Conservation (phyloP, 2,113 vertebrate species). For the Centropristis striata region DNA sequence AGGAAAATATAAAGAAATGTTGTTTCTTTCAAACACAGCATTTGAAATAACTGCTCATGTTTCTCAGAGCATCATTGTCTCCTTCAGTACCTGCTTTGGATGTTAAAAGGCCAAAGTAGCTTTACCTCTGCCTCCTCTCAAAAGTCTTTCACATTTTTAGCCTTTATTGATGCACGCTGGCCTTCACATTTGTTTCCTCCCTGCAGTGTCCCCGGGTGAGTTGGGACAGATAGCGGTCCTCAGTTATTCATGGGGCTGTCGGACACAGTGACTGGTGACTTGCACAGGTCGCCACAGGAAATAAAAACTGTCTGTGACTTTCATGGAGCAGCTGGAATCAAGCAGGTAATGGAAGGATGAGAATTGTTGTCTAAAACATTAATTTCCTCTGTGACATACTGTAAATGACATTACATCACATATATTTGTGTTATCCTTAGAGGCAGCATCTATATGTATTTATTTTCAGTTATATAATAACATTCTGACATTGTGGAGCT, state of each 20-base stretch:
- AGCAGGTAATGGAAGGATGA: neutral
- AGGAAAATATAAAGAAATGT: neutral
- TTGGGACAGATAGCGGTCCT: constrained; percentile 64
- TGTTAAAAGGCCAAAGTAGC: constrained; percentile 28
- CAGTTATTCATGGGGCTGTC: constrained; percentile 77
- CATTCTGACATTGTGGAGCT: constrained; percentile 45
- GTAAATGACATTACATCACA: constrained; percentile 6
- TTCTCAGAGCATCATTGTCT: constrained; percentile 7
- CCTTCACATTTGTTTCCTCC: constrained; percentile 69
- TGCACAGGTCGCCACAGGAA: constrained; percentile 45
- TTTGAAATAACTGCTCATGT: neutral
- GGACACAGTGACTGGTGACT: constrained; percentile 63
- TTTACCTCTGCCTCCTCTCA: constrained; percentile 42
- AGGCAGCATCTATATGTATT: neutral
- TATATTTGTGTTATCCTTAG: neutral
- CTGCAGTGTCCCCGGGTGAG: constrained; percentile 59
- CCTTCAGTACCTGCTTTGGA: neutral
- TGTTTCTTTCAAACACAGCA: neutral
- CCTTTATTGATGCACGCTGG: constrained; percentile 56
- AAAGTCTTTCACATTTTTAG: constrained; percentile 50
- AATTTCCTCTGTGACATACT: neutral
- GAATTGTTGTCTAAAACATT: neutral
- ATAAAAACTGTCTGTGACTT: constrained; percentile 25
- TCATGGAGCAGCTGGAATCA: constrained; percentile 8
- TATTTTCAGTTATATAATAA: constrained; percentile 18